Conservation (phyloP, 2,113 vertebrate genomes). For the Coryphaenoides rupestris region DNA sequence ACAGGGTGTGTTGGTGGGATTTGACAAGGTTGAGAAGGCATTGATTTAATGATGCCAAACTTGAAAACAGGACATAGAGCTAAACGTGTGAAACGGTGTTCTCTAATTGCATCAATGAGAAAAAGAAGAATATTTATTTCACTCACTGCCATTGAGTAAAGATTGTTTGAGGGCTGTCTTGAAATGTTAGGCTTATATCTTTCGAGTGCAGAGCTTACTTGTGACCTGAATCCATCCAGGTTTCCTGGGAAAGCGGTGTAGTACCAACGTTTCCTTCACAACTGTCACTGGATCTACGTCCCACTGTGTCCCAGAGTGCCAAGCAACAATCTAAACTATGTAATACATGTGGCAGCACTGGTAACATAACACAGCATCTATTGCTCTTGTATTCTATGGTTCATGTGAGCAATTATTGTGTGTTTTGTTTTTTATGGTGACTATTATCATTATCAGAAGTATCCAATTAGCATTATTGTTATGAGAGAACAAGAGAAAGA, state of each 20-base stretch:
- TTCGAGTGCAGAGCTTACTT: constrained; percentile 46
- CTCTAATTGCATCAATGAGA: constrained; percentile 58
- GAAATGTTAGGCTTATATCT: constrained; percentile 61
- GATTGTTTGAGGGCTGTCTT: constrained; percentile 58
- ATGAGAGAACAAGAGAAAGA: constrained; percentile 1
- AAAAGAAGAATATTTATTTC: constrained; percentile 52
- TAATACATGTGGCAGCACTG: too few relatives aligned
- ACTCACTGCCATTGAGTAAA: constrained; percentile 56
- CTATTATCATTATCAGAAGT: too few relatives aligned
- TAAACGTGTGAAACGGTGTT: constrained; percentile 56
- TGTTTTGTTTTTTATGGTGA: too few relatives aligned
- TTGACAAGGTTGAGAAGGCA: constrained; percentile 49
- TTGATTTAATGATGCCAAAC: constrained; percentile 55
- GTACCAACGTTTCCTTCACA: too few relatives aligned
- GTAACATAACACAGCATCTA: too few relatives aligned
- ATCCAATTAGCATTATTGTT: constrained; percentile 12
- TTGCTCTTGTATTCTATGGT: too few relatives aligned
- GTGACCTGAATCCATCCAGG: constrained; percentile 62
- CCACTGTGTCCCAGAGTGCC: too few relatives aligned
- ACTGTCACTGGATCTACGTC: not conserved
- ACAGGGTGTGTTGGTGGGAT: constrained; percentile 46
- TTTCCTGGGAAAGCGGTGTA: constrained; percentile 21
- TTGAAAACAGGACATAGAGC: constrained; percentile 23
- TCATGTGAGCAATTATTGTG: too few relatives aligned
- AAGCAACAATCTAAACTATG: too few relatives aligned